A percentile compares a stretch with the other conserved stretches of the same genome.
Evolutionary conservation across 2,113 vertebrate species (phyloP).

Genomic region (Myocastor coypus): DNA sequence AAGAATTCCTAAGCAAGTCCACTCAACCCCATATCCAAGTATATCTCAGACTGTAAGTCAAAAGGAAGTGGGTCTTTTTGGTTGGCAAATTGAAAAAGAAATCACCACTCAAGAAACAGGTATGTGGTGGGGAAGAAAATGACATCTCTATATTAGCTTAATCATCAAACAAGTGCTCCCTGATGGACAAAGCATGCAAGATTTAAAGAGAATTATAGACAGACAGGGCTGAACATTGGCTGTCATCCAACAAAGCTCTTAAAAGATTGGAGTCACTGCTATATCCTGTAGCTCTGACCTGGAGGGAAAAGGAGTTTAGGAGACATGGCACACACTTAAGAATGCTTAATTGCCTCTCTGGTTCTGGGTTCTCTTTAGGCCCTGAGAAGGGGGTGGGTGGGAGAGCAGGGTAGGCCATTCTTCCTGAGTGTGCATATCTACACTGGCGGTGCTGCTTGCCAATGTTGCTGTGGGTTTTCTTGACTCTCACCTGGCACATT

Average conservation of each 20-base stretch:
- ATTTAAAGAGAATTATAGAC: constrained; percentile 63
- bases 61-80: constrained; percentile 56
- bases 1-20: constrained; percentile 29
- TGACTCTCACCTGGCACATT: not conserved
- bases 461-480: not conserved
- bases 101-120: constrained; percentile 60
- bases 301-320: constrained; percentile 48
- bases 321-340: not conserved
- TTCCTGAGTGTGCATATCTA: not conserved
- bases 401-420: not conserved
- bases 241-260: constrained; percentile 77
- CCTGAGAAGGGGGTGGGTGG: not conserved
- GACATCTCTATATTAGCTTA: constrained; percentile 25
- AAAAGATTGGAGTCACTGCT: constrained; percentile 55
- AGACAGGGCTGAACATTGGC: constrained; percentile 56
- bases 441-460: not conserved
- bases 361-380: constrained; percentile 29
- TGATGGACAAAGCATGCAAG: constrained; percentile 18
- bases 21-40: not conserved
- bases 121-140: constrained; percentile 20
- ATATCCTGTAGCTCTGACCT: constrained; percentile 64
- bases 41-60: constrained; percentile 40
- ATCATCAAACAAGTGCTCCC: constrained; percentile 35
- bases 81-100: constrained; percentile 67
- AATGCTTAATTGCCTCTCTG: constrained; percentile 52